Percentiles rank a stretch among this genome's conserved stretches.
phyloP scores from a whole-genome alignment of 2,113 vertebrate species.

The Otus sunia region DNA sequence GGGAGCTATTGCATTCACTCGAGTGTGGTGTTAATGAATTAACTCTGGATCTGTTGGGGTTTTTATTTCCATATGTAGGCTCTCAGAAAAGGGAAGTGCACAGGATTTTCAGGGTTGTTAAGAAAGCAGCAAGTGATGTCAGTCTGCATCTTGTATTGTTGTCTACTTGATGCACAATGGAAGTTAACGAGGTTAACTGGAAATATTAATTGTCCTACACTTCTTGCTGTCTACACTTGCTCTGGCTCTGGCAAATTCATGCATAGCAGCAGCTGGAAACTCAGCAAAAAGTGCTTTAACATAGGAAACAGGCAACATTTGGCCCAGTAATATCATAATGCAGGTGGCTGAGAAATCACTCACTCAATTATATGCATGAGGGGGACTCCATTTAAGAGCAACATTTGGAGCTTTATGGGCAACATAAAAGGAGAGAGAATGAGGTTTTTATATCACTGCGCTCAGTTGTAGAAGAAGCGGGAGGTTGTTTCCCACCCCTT shows the following conservation, averaged over 20 bases:
- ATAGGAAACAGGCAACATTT: constrained; percentile 23
- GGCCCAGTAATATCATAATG: constrained; percentile 46
- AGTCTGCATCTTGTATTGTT: background rate
- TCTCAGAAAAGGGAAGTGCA: background rate
- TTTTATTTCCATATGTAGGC: background rate
- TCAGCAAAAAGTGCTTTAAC: constrained; percentile 8
- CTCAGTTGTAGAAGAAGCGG: background rate
- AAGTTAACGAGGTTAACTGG: constrained; percentile 10
- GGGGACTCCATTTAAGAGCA: constrained; percentile 60
- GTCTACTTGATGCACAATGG: background rate
- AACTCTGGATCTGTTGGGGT: background rate
- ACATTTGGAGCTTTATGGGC: constrained; percentile 63
- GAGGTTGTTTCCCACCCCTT: constrained; percentile 37
- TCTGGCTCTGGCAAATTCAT: constrained; percentile 6
- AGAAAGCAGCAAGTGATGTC: background rate
- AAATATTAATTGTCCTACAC: background rate
- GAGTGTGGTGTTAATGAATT: constrained; percentile 6
- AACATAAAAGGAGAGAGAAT: constrained; percentile 58
- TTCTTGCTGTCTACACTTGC: background rate
- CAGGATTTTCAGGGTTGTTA: background rate
- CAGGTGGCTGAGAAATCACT: constrained; percentile 62
- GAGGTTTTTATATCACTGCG: background rate
- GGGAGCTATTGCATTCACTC: constrained; percentile 15
- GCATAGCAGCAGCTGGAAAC: constrained; percentile 32
- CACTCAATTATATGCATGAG: constrained; percentile 55